Base-by-base conservation (phyloP, 1,140 invertebrate genomes). In the Listronotus oregonensis region DNA sequence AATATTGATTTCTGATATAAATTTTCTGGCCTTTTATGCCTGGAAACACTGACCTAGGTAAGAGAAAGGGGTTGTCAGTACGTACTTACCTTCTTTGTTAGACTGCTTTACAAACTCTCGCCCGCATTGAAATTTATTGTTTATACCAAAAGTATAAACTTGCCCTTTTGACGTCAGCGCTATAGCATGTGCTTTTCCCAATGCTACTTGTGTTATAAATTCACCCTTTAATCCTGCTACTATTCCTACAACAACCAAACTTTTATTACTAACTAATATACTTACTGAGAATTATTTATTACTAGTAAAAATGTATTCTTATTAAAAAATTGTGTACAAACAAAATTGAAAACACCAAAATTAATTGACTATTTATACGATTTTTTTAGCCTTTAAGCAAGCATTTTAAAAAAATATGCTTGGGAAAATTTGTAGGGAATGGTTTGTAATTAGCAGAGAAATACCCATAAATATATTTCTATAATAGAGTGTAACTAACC, bases 91-190 rank as follows among this genome's bases (percentile, higher is more conserved):
- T 21, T 61, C 64, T 79, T 92, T 88, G 81, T 86, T 87, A 11
- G 82, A 87, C 85, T 15, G 81, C 39, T 66, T 78, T 12, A 86
- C 84, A 78, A 90, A 95, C 73, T 95, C 93, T 73, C 96, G 81
- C 32, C 97, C 97, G 84, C 97, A 99, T 76, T 99, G 97, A 9
- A 95, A 96, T 77, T 97, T 96, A 77, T 98, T 98, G 79, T 99
- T 99, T 56, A 98, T 92, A 0, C 97, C 97, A 82, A 97, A 98
- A 0, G 96, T 96, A 78, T 91, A 98, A 0, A 98, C 86, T 69
- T 92, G 89, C 0, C 97, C 97, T 77, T 94, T 92, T 69, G 87
- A 90, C 18, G 89, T 95, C 7, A 99, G 81, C 0, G 88, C 92
- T 1, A 96, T 90, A 50, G 91, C 91, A 78, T 99, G 97, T 9